These are phyloP conservation scores for Megathymus violae DNA, from an alignment of 1,140 invertebrate genomes.

Conservation along the genomic window DNA sequence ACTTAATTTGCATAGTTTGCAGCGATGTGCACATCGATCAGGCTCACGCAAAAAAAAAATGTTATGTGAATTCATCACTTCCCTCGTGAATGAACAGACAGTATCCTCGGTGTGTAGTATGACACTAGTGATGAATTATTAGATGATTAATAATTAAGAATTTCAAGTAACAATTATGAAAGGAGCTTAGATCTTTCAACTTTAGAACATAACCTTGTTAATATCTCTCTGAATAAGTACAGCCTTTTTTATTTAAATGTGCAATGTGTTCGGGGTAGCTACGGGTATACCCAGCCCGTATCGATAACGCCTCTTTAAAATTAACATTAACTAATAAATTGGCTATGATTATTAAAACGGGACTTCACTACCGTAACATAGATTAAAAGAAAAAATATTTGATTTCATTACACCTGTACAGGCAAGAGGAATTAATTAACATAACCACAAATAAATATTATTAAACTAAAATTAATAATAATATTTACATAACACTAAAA, in stretches of 20 bases:
- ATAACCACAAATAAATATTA: conserved; percentile 47
- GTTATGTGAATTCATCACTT: too few relatives aligned
- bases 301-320: too few relatives aligned
- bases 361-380: background rate
- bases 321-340: too few relatives aligned
- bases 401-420: conserved; percentile 14
- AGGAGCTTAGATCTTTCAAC: background rate
- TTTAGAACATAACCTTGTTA: background rate
- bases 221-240: conserved; percentile 2
- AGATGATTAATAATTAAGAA: too few relatives aligned
- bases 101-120: background rate
- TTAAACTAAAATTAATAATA: conserved; percentile 44
- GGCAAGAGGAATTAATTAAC: conserved; percentile 50
- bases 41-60: too few relatives aligned
- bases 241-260: background rate
- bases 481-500: conserved; percentile 53
- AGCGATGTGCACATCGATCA: too few relatives aligned
- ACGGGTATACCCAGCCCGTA: background rate
- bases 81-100: too few relatives aligned
- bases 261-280: background rate
- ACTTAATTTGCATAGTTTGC: too few relatives aligned
- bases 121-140: too few relatives aligned
- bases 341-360: background rate
- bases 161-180: background rate
- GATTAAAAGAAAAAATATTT: conserved; percentile 1